phyloP scores from a whole-genome alignment of 2,888 invertebrate species.

The Drosophila lutescens region DNA sequence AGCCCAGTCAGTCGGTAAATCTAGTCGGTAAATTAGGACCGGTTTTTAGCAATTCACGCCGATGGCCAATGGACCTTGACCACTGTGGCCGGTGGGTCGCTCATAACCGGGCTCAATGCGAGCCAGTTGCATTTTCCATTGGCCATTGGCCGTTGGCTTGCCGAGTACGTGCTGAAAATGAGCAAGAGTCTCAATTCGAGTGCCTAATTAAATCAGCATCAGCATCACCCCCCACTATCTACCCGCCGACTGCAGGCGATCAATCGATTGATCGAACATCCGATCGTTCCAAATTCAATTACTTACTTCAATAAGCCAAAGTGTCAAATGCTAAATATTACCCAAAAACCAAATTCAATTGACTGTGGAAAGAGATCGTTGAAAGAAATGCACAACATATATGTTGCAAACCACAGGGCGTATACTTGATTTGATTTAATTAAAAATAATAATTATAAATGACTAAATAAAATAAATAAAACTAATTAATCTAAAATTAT shows the following conservation, averaged over 20 bases:
- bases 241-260: constrained; percentile 23
- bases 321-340: constrained; percentile 51
- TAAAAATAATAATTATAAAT: background rate
- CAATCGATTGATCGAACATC: constrained; percentile 9
- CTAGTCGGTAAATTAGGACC: background rate
- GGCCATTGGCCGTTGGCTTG: constrained; percentile 21
- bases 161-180: constrained; percentile 49
- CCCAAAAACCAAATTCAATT: constrained; percentile 56
- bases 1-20: background rate
- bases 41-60: background rate
- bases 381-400: background rate
- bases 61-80: background rate
- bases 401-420: background rate
- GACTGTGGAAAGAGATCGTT: constrained; percentile 1
- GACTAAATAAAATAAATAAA: too few relatives aligned
- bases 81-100: constrained; percentile 21
- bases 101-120: constrained; percentile 27
- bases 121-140: constrained; percentile 31
- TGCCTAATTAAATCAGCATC: constrained; percentile 72
- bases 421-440: constrained; percentile 1
- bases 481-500: too few relatives aligned
- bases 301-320: constrained; percentile 54
- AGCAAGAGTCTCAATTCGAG: constrained; percentile 54
- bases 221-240: too few relatives aligned
- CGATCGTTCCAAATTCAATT: constrained; percentile 62